These are phyloP conservation scores for Burhinus bistriatus DNA, from an alignment of 2,113 vertebrate species.

Conservation along the genomic window DNA sequence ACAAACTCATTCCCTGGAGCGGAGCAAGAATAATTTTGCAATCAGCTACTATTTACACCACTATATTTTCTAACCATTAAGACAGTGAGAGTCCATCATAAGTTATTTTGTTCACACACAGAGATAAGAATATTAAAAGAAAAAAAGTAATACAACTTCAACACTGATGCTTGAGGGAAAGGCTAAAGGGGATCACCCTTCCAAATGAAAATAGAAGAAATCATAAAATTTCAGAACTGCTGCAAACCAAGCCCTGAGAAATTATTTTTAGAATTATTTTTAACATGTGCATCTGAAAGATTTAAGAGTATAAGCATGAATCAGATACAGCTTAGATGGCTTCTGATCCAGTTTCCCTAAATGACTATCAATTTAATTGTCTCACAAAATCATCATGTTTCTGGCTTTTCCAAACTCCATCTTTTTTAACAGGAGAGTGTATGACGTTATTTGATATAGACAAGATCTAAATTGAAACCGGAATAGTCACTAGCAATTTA, in stretches of 20 bases:
- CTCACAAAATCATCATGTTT: neutral
- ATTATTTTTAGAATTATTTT: neutral
- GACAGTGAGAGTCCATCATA: neutral
- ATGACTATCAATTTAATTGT: neutral
- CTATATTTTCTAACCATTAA: neutral
- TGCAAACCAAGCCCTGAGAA: neutral
- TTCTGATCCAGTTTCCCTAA: neutral
- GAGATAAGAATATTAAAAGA: neutral
- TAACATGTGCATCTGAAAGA: neutral
- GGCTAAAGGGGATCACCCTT: neutral
- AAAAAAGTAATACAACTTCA: neutral
- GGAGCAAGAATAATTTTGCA: neutral
- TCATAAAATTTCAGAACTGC: neutral
- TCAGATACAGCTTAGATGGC: neutral
- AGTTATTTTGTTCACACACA: neutral
- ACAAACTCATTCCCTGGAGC: neutral
- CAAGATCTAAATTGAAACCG: neutral
- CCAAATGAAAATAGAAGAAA: neutral
- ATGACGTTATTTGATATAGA: neutral
- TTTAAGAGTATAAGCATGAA: neutral
- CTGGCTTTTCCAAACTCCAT: neutral
- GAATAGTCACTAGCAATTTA: neutral
- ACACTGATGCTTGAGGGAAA: neutral
- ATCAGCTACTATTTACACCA: neutral
- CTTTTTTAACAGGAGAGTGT: neutral